Percentiles rank a stretch among this genome's conserved stretches.
Conservation (phyloP, 2,797 vertebrate species). For the Scolopax rusticola region DNA sequence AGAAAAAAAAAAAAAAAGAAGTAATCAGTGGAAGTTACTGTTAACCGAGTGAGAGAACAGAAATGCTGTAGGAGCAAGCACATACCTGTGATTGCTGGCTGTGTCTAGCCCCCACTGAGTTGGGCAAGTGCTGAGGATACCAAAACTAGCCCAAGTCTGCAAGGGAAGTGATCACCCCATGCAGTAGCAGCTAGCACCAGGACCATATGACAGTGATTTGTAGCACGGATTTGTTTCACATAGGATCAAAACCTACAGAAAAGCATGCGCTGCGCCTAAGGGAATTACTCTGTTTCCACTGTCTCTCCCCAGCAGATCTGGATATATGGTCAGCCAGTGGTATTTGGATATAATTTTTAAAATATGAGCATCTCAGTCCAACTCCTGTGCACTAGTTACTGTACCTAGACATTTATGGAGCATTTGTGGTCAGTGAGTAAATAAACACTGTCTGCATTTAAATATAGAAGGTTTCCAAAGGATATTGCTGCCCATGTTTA, state of each 20-base stretch:
- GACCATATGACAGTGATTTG: background rate
- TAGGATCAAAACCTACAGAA: background rate
- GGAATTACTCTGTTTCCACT: background rate
- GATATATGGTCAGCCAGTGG: background rate
- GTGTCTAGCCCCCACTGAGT: background rate
- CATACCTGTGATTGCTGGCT: background rate
- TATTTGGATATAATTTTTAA: background rate
- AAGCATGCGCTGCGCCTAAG: background rate
- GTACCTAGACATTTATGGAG: background rate
- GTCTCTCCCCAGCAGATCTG: background rate
- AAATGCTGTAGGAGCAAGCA: background rate
- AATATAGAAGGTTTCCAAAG: slow-evolving; percentile 16
- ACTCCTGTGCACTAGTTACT: background rate
- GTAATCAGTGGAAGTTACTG: background rate
- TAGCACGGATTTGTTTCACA: background rate
- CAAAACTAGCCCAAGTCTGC: background rate
- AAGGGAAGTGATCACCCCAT: rapidly evolving
- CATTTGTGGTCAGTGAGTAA: slow-evolving; percentile 19
- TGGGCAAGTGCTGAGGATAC: background rate
- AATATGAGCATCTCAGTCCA: background rate
- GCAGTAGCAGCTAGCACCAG: background rate
- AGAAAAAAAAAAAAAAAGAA: background rate
- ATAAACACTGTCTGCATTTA: background rate
- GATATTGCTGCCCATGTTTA: background rate
- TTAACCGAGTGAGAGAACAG: background rate